Evolutionary conservation across 2,888 invertebrate species (phyloP).

Genomic region (Belgica antarctica): DNA sequence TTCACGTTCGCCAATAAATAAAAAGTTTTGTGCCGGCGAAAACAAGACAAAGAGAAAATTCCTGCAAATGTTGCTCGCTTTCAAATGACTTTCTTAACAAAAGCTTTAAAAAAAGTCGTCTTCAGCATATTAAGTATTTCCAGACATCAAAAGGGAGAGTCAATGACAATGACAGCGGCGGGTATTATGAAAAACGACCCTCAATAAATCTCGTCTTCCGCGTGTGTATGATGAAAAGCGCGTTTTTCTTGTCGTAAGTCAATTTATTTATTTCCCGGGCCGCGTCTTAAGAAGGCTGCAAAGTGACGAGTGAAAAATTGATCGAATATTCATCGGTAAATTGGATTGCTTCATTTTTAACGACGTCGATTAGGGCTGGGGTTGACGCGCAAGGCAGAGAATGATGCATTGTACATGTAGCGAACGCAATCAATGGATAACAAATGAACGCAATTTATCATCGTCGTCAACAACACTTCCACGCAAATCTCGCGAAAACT

Average conservation of each 20-base stretch:
- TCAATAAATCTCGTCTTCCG: conserved; percentile 1
- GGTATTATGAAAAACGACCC: conserved; percentile 15
- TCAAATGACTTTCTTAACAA: neutral
- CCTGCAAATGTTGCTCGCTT: neutral
- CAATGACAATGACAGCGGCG: neutral
- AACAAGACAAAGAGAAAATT: neutral
- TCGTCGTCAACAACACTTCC: conserved; percentile 34
- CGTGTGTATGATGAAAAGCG: conserved; percentile 19
- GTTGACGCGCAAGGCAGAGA: neutral
- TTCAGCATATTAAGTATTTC: neutral
- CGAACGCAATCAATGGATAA: conserved; percentile 36
- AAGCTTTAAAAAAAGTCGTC: neutral
- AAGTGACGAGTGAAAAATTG: neutral
- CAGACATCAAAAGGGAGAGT: neutral
- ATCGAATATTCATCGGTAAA: neutral
- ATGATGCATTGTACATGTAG: conserved; percentile 43
- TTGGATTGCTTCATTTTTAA: conserved; percentile 4
- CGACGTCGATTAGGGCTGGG: neutral
- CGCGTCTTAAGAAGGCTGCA: conserved; percentile 7
- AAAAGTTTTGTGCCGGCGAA: neutral
- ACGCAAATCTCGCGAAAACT: conserved; percentile 33
- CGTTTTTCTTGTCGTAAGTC: conserved; percentile 8
- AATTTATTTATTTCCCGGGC: conserved; percentile 9
- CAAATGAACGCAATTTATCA: conserved; percentile 42
- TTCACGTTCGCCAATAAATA: too few relatives aligned